These are phyloP conservation scores for Anguilla obscura DNA, from an alignment of 2,797 vertebrate genomes.

Conservation along the genomic window DNA sequence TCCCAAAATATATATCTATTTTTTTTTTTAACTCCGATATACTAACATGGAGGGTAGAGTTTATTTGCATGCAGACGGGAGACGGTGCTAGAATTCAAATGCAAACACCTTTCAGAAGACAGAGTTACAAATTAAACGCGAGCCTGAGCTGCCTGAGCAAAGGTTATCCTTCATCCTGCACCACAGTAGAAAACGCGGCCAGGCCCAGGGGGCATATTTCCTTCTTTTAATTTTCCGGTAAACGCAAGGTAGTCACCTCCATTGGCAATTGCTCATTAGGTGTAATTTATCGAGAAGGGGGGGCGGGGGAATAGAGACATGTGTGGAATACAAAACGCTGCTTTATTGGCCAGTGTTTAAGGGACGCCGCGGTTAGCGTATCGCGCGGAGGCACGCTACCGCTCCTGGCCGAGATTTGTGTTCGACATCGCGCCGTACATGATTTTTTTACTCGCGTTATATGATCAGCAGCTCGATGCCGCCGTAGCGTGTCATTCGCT, in stretches of 20 bases:
- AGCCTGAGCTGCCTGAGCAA: conserved; percentile 47
- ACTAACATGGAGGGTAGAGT: conserved; percentile 21
- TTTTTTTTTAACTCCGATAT: background rate
- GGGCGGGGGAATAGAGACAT: background rate
- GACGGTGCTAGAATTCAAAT: conserved; percentile 48
- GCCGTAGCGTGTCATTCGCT: background rate
- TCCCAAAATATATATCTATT: conserved; percentile 16
- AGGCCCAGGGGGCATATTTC: conserved; percentile 37
- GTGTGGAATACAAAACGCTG: conserved; percentile 17
- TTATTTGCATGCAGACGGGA: conserved; percentile 53
- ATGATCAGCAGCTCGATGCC: background rate
- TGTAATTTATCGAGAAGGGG: conserved; percentile 21
- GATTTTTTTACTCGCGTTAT: background rate
- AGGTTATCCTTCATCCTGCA: conserved; percentile 53
- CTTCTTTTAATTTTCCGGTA: conserved; percentile 36
- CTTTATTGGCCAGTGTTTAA: background rate
- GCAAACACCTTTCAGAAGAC: conserved; percentile 53
- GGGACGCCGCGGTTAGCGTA: background rate
- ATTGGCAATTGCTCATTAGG: conserved; percentile 36
- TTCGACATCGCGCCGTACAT: background rate
- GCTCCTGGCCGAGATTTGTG: background rate
- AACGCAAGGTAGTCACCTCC: conserved; percentile 31
- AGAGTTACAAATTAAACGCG: conserved; percentile 56
- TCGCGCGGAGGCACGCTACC: background rate
- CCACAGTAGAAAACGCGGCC: conserved; percentile 42